Percentiles rank a stretch among this genome's conserved stretches.
Conservation (phyloP, 2,888 invertebrate species). For the Atherix ibis region DNA sequence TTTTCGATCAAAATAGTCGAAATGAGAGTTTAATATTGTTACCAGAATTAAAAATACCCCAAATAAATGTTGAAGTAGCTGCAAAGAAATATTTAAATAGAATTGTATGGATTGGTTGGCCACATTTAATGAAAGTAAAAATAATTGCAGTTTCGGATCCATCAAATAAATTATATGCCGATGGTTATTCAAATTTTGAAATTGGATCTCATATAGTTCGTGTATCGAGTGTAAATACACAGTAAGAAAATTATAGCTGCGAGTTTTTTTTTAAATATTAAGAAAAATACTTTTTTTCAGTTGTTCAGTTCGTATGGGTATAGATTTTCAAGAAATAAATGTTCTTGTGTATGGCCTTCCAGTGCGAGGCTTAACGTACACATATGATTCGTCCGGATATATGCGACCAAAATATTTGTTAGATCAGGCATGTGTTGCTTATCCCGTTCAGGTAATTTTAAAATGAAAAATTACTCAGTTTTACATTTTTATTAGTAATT, state of each 20-base stretch:
- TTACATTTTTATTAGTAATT: slow-evolving; percentile 1
- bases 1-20: slow-evolving; percentile 73
- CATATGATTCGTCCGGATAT: slow-evolving; percentile 42
- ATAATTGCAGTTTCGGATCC: slow-evolving; percentile 31
- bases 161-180: slow-evolving; percentile 26
- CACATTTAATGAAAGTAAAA: slow-evolving; percentile 76
- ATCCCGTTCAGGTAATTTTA: slow-evolving; percentile 35
- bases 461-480: neutral
- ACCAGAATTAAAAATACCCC: slow-evolving; percentile 33
- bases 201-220: slow-evolving; percentile 22
- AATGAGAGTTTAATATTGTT: slow-evolving; percentile 69
- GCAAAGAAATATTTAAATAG: slow-evolving; percentile 53
- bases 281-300: slow-evolving; percentile 29
- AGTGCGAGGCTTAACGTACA: slow-evolving; percentile 51
- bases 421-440: slow-evolving; percentile 43
- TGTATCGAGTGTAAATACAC: slow-evolving; percentile 12
- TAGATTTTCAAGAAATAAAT: slow-evolving; percentile 52
- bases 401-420: slow-evolving; percentile 57
- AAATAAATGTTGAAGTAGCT: slow-evolving; percentile 33
- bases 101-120: slow-evolving; percentile 76
- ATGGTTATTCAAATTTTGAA: slow-evolving; percentile 19
- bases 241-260: no score
- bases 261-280: neutral
- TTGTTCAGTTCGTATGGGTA: slow-evolving; percentile 57
- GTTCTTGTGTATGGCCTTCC: slow-evolving; percentile 55